Conservation (phyloP, 2,113 vertebrate genomes). For the Aleadryas rufinucha region DNA sequence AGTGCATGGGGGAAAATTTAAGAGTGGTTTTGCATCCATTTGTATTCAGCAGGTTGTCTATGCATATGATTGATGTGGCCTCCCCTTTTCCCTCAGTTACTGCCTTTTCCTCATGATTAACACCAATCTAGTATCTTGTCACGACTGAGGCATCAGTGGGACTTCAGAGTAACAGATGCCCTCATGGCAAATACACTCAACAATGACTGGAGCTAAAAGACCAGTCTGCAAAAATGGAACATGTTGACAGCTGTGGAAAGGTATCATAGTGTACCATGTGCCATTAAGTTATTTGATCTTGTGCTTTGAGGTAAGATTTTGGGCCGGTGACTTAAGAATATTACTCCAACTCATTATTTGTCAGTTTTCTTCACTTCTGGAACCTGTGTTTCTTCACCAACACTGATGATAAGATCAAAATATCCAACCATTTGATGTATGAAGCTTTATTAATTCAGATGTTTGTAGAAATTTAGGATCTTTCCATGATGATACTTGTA, state of each 20-base stretch:
- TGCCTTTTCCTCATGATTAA: neutral
- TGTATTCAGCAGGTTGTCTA: neutral
- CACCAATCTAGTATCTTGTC: neutral
- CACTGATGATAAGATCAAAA: neutral
- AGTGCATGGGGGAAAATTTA: neutral
- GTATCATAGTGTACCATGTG: neutral
- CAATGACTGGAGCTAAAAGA: neutral
- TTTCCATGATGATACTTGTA: neutral
- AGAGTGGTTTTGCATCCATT: neutral
- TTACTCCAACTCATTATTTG: neutral
- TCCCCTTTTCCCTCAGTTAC: neutral
- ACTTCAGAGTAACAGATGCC: neutral
- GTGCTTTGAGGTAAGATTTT: neutral
- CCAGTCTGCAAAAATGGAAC: neutral
- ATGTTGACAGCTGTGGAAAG: neutral
- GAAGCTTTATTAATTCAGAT: neutral
- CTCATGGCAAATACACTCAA: neutral
- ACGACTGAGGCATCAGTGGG: neutral
- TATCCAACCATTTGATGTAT: neutral
- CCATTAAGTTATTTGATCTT: neutral
- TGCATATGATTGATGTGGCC: neutral
- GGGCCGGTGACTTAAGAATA: neutral
- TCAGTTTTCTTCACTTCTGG: neutral
- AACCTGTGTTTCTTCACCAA: neutral
- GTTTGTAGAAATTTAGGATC: neutral